Evolutionary conservation across 2,888 invertebrate species (phyloP), one percentile per base, ranked within the genome.

Genomic region (Harpalus rufipes): DNA sequence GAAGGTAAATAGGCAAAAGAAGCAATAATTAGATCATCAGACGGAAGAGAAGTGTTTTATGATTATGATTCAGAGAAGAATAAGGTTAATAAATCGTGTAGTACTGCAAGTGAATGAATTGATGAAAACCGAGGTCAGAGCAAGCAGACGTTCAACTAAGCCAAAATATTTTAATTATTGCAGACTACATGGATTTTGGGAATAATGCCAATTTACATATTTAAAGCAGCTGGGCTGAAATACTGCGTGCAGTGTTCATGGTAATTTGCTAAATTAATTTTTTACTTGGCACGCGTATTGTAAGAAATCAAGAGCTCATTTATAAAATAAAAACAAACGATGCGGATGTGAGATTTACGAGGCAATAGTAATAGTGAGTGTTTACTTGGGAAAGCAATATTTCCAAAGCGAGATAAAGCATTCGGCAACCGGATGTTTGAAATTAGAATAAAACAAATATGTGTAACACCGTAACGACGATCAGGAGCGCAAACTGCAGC

Each of bases 121-220:
- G 72, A 74, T 44, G 72, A 41, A 44, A 44, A 8, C 44, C 18
- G 44, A 74, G 72, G 72, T 74, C 44, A 74, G 16, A 2, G 7
- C 72, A 18, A 16, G 72, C 18, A 74, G 72, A 74, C 72, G 44
- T 12, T 74, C 44, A 44, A 44, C 72, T 44, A 74, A 74, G 72
- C 72, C 72, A 74, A 74, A 74, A 74, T 74, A 74, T 74, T 82
- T 32, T 82, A 82, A 72, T 82, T 82, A 82, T 72, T 82, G 39
- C 56, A 68, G 68, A 44, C 58, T 82, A 82, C 82, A 82, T 58
- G 82, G 82, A 32, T 16, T 68, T 82, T 68, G 82, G 82, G 82
- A 82, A 72, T 82, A 58, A 32, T 56, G 82, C 82, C 82, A 82
- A 72, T 82, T 82, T 56, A 41, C 82, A 61, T 41, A 39, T 74